phyloP scores from a whole-genome alignment of 2,797 vertebrate species.

The Gambusia yucatana region DNA sequence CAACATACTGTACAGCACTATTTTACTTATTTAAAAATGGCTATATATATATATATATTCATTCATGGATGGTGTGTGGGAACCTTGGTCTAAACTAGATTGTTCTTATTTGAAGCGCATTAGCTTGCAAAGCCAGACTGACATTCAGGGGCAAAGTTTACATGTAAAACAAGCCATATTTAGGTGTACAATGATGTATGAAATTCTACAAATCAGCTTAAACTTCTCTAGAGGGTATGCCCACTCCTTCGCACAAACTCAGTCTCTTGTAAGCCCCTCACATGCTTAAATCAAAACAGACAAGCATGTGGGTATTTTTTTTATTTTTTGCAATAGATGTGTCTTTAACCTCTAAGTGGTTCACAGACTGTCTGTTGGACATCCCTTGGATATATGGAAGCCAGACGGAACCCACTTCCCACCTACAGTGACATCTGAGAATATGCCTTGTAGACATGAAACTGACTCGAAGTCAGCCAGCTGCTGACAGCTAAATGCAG shows the following conservation, averaged over 20 bases:
- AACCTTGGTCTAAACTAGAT: not conserved
- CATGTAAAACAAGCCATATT: slow-evolving; percentile 20
- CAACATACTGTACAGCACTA: not conserved
- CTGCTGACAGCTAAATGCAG: slow-evolving; percentile 63
- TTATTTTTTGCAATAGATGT: slow-evolving; percentile 60
- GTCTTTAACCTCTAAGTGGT: slow-evolving; percentile 81
- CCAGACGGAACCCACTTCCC: slow-evolving; percentile 49
- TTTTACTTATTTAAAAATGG: not conserved
- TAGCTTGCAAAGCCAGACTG: not conserved
- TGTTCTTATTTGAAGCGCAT: not conserved
- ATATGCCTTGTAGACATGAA: slow-evolving; percentile 70
- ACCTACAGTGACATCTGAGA: slow-evolving; percentile 67
- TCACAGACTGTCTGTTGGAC: slow-evolving; percentile 49
- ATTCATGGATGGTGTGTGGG: not conserved
- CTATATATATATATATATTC: not conserved
- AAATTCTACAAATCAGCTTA: slow-evolving; percentile 44
- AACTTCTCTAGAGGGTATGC: slow-evolving; percentile 50
- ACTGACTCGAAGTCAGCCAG: slow-evolving; percentile 58
- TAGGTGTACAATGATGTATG: slow-evolving; percentile 39
- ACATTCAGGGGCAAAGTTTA: slow-evolving; percentile 13
- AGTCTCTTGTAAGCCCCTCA: not conserved
- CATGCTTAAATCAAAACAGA: slow-evolving; percentile 68
- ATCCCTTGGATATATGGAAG: slow-evolving; percentile 70
- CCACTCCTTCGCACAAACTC: slow-evolving; percentile 12
- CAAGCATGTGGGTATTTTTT: slow-evolving; percentile 61